Conservation (phyloP, 2,797 vertebrate genomes). For the Peromyscus eremicus region DNA sequence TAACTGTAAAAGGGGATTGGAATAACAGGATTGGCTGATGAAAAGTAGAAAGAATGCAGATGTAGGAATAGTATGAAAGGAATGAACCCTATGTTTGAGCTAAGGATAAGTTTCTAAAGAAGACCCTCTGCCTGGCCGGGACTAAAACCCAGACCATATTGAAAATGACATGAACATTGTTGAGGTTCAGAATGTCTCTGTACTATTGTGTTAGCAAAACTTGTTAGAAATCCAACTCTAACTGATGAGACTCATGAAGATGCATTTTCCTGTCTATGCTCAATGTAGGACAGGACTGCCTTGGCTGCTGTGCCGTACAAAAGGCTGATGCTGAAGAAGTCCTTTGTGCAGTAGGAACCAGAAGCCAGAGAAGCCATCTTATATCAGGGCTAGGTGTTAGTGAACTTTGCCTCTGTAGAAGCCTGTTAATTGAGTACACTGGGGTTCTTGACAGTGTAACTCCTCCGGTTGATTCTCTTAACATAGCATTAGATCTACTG, state of each 20-base stretch:
- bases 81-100: not conserved
- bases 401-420: not conserved
- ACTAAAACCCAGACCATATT: not conserved
- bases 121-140: not conserved
- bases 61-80: not conserved
- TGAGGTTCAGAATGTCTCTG: not conserved
- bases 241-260: not conserved
- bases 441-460: not conserved
- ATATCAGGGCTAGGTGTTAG: not conserved
- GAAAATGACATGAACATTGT: not conserved
- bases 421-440: not conserved
- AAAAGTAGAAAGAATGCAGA: not conserved
- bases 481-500: not conserved
- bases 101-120: not conserved
- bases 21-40: not conserved
- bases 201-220: not conserved
- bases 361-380: not conserved
- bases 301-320: not conserved
- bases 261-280: not conserved
- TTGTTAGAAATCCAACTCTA: not conserved
- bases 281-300: not conserved
- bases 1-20: not conserved
- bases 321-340: not conserved
- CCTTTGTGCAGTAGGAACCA: not conserved
- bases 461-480: not conserved